Conservation (phyloP, 2,797 vertebrate genomes). For the Ptychadena robeensis region DNA sequence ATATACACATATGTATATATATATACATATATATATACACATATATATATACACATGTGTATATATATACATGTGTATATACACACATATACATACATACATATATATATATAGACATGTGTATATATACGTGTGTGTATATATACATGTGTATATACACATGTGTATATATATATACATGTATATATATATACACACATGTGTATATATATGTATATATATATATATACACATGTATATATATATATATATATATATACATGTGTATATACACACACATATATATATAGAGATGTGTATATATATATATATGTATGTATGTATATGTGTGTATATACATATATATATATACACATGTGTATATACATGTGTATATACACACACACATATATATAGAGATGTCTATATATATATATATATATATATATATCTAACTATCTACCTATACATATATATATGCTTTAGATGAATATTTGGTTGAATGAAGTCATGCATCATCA, state of each 20-base stretch:
- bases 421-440: too few species aligned
- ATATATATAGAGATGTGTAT: too few species aligned
- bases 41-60: not conserved
- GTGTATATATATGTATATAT: not conserved
- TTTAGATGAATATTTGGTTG: too few species aligned
- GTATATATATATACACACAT: not conserved
- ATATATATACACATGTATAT: not conserved
- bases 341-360: not conserved
- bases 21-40: not conserved
- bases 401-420: too few species aligned
- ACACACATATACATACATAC: not conserved
- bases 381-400: too few species aligned
- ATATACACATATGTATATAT: not conserved
- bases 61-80: not conserved
- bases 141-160: not conserved
- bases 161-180: not conserved
- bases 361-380: not conserved
- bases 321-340: not conserved
- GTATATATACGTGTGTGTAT: not conserved
- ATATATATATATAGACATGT: too few species aligned
- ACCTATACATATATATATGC: not conserved
- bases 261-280: not conserved
- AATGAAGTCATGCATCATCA: too few species aligned
- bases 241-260: not conserved
- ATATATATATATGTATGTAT: not conserved